A percentile compares a stretch with the other conserved stretches of the same genome.
phyloP scores from a whole-genome alignment of 1,140 invertebrate species.

The Drosophila tristis region DNA sequence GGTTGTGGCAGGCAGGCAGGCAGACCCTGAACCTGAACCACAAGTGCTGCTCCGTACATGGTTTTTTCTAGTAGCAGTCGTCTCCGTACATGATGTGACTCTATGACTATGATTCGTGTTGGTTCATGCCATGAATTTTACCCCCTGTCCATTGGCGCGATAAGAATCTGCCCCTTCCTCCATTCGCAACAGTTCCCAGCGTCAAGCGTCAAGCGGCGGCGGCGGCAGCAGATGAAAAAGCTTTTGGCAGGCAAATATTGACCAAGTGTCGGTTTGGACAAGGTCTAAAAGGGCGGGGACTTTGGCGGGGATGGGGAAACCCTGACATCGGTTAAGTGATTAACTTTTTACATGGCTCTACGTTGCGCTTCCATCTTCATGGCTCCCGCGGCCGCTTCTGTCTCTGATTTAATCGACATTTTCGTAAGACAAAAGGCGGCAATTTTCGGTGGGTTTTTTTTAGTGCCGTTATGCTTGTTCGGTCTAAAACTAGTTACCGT shows the following conservation, averaged over 20 bases:
- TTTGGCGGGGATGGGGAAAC: background rate
- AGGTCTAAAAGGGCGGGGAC: no score
- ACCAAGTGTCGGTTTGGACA: slow-evolving; percentile 18
- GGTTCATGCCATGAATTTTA: slow-evolving; percentile 39
- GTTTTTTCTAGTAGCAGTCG: slow-evolving; percentile 22
- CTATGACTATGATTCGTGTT: slow-evolving; percentile 54
- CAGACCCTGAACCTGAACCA: slow-evolving; percentile 31
- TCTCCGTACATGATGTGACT: slow-evolving; percentile 44
- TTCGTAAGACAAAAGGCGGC: slow-evolving; percentile 46
- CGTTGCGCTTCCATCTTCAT: slow-evolving; percentile 28
- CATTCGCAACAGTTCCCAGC: slow-evolving; percentile 14
- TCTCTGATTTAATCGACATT: slow-evolving; percentile 40
- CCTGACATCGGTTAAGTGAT: slow-evolving; percentile 46
- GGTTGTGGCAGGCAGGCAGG: background rate
- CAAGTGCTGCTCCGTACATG: slow-evolving; percentile 24
- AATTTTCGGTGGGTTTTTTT: slow-evolving; percentile 14
- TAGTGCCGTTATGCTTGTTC: slow-evolving; percentile 40
- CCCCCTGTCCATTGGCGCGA: slow-evolving; percentile 44
- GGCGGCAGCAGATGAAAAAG: slow-evolving; percentile 47
- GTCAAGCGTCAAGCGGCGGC: no score
- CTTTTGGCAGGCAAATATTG: slow-evolving; percentile 35
- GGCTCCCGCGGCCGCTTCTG: slow-evolving; percentile 9
- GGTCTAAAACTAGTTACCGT: slow-evolving; percentile 36
- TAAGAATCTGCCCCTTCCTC: slow-evolving; percentile 30
- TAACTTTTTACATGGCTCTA: slow-evolving; percentile 46